A percentile compares a stretch with the other conserved stretches of the same genome.
Evolutionary conservation across 1,140 invertebrate genomes (phyloP).

Genomic region (Drosophila melanogaster): DNA sequence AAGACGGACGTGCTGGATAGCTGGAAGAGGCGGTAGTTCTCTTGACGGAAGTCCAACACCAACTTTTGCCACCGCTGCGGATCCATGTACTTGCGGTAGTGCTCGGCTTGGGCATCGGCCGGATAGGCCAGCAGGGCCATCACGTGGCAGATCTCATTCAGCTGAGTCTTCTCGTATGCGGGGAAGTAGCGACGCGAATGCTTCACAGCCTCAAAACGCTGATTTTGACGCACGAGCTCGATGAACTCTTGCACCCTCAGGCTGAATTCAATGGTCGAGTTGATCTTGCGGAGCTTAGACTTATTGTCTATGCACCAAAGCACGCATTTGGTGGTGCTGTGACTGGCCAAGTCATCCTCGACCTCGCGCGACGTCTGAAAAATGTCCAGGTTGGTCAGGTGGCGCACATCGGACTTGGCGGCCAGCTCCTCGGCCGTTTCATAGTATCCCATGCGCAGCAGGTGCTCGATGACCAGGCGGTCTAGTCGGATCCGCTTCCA

Average conservation of each 20-base stretch:
- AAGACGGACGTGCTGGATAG: conserved; percentile 96
- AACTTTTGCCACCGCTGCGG: conserved; percentile 90
- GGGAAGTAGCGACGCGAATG: conserved; percentile 97
- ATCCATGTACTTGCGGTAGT: conserved; percentile 87
- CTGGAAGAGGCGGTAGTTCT: conserved; percentile 97
- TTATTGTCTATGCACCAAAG: conserved; percentile 99
- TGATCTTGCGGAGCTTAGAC: conserved; percentile 96
- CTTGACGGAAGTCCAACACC: conserved; percentile 95
- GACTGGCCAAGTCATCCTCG: conserved; percentile 90
- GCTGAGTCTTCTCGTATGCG: conserved; percentile 93
- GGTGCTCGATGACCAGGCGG: conserved; percentile 98
- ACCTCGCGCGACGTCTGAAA: conserved; percentile 96
- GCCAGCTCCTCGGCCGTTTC: conserved; percentile 95
- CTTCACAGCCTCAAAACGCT: conserved; percentile 95
- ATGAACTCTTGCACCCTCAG: conserved; percentile 97
- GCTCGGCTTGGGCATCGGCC: conserved; percentile 88
- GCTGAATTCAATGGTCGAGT: conserved; percentile 96
- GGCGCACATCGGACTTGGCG: conserved; percentile 92
- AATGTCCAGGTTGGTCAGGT: conserved; percentile 95
- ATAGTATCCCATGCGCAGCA: conserved; percentile 97
- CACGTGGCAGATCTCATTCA: conserved; percentile 94
- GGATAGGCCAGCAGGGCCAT: conserved; percentile 98
- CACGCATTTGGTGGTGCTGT: conserved; percentile 95
- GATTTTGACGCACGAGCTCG: conserved; percentile 94
- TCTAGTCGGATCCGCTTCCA: conserved; percentile 94